Conservation (phyloP, 2,113 vertebrate genomes). For the Natator depressus region DNA sequence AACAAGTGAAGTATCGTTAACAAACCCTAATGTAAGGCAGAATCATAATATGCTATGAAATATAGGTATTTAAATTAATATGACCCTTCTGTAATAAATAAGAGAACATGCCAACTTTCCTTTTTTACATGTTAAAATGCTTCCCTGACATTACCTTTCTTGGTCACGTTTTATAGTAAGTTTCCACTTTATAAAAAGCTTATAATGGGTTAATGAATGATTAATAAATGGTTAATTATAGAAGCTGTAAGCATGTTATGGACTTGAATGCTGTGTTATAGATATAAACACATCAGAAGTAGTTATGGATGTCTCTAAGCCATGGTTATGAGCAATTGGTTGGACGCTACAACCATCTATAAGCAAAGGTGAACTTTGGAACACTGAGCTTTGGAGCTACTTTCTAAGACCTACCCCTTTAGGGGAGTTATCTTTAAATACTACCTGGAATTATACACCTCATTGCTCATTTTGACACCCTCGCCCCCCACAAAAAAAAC, state of each 20-base stretch:
- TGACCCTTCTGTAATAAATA: rapidly evolving
- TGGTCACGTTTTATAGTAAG: not conserved
- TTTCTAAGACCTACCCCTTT: not conserved
- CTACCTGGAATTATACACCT: not conserved
- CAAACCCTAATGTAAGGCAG: not conserved
- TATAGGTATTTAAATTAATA: not conserved
- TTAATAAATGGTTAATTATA: not conserved
- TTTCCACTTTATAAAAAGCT: not conserved
- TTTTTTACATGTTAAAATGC: not conserved
- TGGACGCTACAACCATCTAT: not conserved
- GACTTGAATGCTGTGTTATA: not conserved
- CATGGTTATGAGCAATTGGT: not conserved
- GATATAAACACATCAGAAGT: not conserved
- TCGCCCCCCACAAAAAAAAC: no score
- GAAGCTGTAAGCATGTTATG: not conserved
- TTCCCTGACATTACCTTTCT: not conserved
- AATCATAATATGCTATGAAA: not conserved
- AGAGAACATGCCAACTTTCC: not conserved
- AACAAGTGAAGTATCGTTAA: not conserved
- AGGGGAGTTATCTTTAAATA: not conserved
- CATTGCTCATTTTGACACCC: not conserved
- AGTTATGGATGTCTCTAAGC: rapidly evolving
- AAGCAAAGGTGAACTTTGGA: not conserved
- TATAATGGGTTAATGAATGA: not conserved
- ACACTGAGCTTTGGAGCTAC: not conserved